Percentiles rank a stretch among this genome's conserved stretches.
phyloP scores from a whole-genome alignment of 2,113 vertebrate genomes.

The Hyperopisus bebe region DNA sequence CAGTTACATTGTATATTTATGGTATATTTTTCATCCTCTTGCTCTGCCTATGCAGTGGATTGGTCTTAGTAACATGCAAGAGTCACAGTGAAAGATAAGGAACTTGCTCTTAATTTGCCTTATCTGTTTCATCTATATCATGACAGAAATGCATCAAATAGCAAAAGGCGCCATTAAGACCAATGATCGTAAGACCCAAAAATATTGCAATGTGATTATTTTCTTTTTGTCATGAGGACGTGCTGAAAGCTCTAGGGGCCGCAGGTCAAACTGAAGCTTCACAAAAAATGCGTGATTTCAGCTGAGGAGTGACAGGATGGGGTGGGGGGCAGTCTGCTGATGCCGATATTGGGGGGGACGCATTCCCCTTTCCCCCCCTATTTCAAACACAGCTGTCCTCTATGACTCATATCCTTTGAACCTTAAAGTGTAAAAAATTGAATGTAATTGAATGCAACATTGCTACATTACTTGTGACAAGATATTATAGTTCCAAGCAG shows the following conservation, averaged over 20 bases:
- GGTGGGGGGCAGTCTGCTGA: no score
- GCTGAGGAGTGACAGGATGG: no score
- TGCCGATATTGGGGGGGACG: no score
- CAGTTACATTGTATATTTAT: no score
- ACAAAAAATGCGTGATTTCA: background rate
- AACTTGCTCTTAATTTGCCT: background rate
- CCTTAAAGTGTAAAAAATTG: background rate
- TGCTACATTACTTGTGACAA: background rate
- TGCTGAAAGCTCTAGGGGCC: background rate
- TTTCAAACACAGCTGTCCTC: background rate
- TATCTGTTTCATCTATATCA: background rate
- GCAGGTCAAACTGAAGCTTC: background rate
- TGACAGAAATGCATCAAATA: background rate
- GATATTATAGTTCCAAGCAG: background rate
- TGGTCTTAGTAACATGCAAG: background rate
- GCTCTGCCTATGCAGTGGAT: background rate
- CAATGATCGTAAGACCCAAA: background rate
- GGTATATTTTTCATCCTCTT: background rate
- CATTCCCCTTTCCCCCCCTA: background rate
- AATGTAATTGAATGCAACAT: background rate
- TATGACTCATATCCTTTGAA: background rate
- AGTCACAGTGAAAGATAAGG: background rate
- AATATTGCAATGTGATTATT: background rate
- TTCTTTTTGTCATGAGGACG: no score
- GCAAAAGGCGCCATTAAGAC: background rate